Percentiles rank a stretch among this genome's conserved stretches.
Evolutionary conservation across 2,888 invertebrate genomes (phyloP).

Genomic region (Drosophila incognita): DNA sequence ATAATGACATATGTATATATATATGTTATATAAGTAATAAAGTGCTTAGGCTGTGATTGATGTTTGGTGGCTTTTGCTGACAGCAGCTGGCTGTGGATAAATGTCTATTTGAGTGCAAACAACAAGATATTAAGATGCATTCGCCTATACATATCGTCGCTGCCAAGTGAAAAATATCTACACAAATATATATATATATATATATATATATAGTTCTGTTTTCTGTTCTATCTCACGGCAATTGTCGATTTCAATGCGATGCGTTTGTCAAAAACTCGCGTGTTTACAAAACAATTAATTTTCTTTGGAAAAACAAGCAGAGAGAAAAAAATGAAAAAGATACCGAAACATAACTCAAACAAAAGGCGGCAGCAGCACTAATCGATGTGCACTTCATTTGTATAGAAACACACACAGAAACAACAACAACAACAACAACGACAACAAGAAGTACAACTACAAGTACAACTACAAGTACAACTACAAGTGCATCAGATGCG

Average conservation of each 20-base stretch:
- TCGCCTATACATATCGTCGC: conserved; percentile 38
- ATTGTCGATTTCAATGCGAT: conserved; percentile 57
- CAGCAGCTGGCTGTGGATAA: conserved; percentile 44
- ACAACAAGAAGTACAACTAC: conserved; percentile 21
- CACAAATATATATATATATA: background rate
- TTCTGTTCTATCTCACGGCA: conserved; percentile 55
- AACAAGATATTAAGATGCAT: conserved; percentile 57
- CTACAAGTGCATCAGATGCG: conserved; percentile 34
- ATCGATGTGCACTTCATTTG: conserved; percentile 75
- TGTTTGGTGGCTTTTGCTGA: conserved; percentile 58
- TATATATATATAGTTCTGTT: conserved; percentile 27
- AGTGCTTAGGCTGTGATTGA: conserved; percentile 62
- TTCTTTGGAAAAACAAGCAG: conserved; percentile 68
- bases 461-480: conserved; percentile 5
- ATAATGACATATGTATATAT: conserved; percentile 16
- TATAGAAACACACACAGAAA: conserved; percentile 55
- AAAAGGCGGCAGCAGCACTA: conserved; percentile 67
- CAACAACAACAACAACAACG: conserved; percentile 19
- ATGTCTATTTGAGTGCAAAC: conserved; percentile 52
- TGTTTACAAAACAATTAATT: conserved; percentile 80
- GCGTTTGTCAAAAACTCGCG: conserved; percentile 62
- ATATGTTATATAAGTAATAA: conserved; percentile 31
- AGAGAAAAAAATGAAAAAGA: conserved; percentile 70
- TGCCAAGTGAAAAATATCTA: conserved; percentile 38
- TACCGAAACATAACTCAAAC: conserved; percentile 78